Percentiles rank a stretch among this genome's conserved stretches.
phyloP scores from a whole-genome alignment of 2,888 invertebrate species.

The Matsumyia berberina region DNA sequence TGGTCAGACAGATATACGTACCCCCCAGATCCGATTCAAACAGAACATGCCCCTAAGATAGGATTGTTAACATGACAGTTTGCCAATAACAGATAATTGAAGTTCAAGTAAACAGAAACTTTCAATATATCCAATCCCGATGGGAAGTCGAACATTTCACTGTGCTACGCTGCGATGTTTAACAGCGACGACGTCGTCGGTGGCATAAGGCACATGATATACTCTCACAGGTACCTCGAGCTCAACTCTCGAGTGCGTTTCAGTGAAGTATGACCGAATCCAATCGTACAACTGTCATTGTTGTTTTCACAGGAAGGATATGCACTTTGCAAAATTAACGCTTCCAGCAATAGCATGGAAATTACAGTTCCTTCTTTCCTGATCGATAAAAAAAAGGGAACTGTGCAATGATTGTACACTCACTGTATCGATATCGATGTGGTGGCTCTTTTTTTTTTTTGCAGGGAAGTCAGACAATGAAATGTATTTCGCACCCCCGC shows the following conservation, averaged over 20 bases:
- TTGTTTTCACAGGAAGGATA: constrained; percentile 67
- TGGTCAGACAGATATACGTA: constrained; percentile 57
- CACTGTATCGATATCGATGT: constrained; percentile 11
- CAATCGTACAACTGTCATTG: constrained; percentile 51
- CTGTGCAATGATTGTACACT: constrained; percentile 16
- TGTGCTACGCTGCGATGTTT: background rate
- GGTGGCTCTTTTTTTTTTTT: constrained; percentile 20
- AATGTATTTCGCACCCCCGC: constrained; percentile 6
- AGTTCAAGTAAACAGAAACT: constrained; percentile 76
- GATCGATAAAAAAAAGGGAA: constrained; percentile 17
- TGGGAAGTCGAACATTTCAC: constrained; percentile 49
- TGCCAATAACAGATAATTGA: constrained; percentile 77
- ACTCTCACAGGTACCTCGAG: constrained; percentile 18
- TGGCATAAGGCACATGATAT: constrained; percentile 4
- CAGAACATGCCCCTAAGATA: constrained; percentile 68
- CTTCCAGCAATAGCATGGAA: constrained; percentile 63
- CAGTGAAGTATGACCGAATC: constrained; percentile 24
- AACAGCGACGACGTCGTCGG: constrained; percentile 8
- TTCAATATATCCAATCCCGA: constrained; percentile 73
- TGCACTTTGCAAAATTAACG: constrained; percentile 75
- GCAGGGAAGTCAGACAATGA: constrained; percentile 15
- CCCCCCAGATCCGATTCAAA: constrained; percentile 42
- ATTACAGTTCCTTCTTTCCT: constrained; percentile 53
- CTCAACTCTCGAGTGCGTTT: constrained; percentile 35
- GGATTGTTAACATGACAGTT: constrained; percentile 77